These are phyloP conservation scores for Metacarcinus magister DNA, from an alignment of 2,888 invertebrate species.

Conservation along the genomic window DNA sequence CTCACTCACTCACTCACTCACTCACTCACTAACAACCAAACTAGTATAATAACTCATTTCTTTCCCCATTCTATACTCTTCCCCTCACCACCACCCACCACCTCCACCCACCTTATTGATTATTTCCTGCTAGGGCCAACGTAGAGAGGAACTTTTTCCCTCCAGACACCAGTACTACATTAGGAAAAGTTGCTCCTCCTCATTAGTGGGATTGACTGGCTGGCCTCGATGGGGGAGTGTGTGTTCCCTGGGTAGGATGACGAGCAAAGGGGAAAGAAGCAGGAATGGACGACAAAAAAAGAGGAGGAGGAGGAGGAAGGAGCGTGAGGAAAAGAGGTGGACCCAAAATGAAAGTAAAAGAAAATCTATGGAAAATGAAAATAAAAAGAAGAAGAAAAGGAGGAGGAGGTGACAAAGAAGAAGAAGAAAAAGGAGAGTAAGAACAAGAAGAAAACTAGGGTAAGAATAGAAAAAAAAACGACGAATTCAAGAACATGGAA, in stretches of 20 bases:
- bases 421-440: neutral
- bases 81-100: neutral
- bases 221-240: neutral
- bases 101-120: neutral
- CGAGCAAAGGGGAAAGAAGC: neutral
- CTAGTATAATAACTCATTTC: neutral
- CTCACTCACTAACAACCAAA: neutral
- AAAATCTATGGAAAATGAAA: neutral
- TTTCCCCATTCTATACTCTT: neutral
- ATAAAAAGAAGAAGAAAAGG: neutral
- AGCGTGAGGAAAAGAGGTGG: too few species aligned
- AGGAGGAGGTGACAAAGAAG: too few species aligned
- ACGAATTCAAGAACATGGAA: neutral
- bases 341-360: too few species aligned
- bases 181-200: neutral
- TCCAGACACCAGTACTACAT: neutral
- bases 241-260: neutral
- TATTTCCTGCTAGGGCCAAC: neutral
- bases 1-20: neutral
- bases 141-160: neutral
- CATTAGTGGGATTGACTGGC: neutral
- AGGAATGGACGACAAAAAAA: neutral
- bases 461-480: neutral
- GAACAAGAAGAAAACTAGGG: neutral
- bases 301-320: neutral